phyloP scores from a whole-genome alignment of 1,140 invertebrate genomes.

The Cotesia vestalis region DNA sequence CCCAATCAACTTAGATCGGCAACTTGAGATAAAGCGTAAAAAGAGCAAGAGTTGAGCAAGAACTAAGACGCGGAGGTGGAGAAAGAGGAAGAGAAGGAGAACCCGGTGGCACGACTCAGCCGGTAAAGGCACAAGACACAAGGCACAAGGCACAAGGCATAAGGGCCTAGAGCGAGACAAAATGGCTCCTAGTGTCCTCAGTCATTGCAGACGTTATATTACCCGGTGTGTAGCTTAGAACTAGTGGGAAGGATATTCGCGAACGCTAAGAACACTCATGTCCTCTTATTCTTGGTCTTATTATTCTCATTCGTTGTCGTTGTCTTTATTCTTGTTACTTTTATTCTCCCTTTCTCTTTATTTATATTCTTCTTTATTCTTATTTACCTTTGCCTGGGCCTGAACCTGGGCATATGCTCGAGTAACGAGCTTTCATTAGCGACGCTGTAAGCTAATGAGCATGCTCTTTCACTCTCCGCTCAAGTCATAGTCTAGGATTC shows the following conservation, averaged over 20 bases:
- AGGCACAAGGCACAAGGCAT: background rate
- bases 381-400: background rate
- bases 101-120: constrained; percentile 29
- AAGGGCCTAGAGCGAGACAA: constrained; percentile 9
- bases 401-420: constrained; percentile 47
- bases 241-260: no score
- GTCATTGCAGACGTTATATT: background rate
- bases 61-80: constrained; percentile 10
- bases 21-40: constrained; percentile 29
- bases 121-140: no score
- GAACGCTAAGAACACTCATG: no score
- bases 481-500: no score
- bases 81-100: constrained; percentile 19
- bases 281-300: no score
- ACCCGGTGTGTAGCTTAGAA: no score
- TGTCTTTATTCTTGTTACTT: no score
- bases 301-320: no score
- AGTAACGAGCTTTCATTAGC: constrained; percentile 66
- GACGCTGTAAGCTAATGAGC: constrained; percentile 66
- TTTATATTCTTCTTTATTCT: background rate
- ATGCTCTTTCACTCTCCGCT: constrained; percentile 4
- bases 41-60: no score
- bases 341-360: background rate
- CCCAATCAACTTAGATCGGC: constrained; percentile 62
- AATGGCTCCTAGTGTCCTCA: constrained; percentile 18